Conservation (phyloP, 2,113 vertebrate genomes). For the Perognathus longimembris region DNA sequence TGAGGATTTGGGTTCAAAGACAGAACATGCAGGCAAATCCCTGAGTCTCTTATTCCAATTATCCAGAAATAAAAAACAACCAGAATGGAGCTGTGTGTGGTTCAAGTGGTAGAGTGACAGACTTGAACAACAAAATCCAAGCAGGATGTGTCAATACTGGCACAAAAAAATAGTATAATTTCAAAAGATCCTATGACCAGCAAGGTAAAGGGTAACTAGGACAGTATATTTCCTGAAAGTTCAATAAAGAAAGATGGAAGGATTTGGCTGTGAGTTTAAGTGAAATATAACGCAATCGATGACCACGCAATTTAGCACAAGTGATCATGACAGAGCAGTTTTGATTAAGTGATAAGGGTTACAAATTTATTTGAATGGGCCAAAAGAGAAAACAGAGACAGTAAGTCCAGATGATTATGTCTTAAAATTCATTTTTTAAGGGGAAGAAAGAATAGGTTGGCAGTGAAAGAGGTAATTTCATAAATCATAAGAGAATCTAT, state of each 20-base stretch:
- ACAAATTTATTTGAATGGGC: neutral
- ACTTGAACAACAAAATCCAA: too few relatives aligned
- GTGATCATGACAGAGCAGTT: neutral
- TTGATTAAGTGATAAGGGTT: neutral
- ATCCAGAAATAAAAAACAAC: too few relatives aligned
- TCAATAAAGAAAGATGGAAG: neutral
- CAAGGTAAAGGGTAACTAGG: neutral
- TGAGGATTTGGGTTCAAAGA: too few relatives aligned
- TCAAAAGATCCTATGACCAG: neutral
- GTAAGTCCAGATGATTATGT: neutral
- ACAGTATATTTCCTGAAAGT: neutral
- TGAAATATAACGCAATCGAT: neutral
- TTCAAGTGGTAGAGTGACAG: too few relatives aligned
- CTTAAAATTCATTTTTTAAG: neutral
- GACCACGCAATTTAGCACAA: neutral
- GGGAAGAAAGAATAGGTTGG: neutral
- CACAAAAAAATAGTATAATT: neutral
- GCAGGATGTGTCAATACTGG: too few relatives aligned
- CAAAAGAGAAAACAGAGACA: neutral
- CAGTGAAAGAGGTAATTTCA: neutral
- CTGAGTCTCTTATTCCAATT: too few relatives aligned
- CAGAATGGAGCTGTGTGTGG: too few relatives aligned
- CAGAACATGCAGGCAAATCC: too few relatives aligned
- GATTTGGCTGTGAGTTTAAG: neutral
- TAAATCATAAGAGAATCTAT: neutral